Evolutionary conservation across 2,797 vertebrate species (phyloP), one percentile per base, ranked within the genome.

Genomic region (Echeneis naucrates): DNA sequence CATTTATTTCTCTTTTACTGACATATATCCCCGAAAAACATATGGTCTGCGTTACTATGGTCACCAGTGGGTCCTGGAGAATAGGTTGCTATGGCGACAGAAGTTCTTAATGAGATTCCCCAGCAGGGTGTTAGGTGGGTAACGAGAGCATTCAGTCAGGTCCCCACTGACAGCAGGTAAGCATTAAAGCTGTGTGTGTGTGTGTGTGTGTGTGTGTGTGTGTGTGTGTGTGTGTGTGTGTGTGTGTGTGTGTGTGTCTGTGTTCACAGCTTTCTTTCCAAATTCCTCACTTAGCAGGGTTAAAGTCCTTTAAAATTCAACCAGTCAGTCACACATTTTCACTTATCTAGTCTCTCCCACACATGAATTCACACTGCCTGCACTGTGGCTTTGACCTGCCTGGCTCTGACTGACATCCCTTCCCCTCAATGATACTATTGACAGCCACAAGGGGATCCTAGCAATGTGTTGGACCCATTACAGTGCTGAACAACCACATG

Each of bases 81-180:
- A 84, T 74, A 78, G 81, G 92, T 94, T 91, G 81, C 90, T 85
- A 93, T 92, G 88, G 90, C 37, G 52, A 94, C 90, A 33, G 23
- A 79, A 77, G 77, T 86, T 85, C 82, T 77, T 92, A 92, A 94
- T 94, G 92, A 94, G 85, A 91, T 87, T 89, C 81, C 89, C 85
- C 89, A 90, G 90, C 87, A 91, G 89, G 89, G 80, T 82, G 89
- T 85, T 80, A 71, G 83, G 82, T 78, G 79, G 75, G 83, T 84
- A 91, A 87, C 73, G 38, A 82, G 85, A 82, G 79, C 60, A 50
- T 89, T 92, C 81, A 90, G 84, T 88, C 85, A 88, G 72, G 51
- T 78, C 82, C 72, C 80, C 23, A 16, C 72, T 85, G 88, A 86
- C 87, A 84, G 86, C 73, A 85, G 84, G 83, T 82, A 80, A 66